Evolutionary conservation across 2,888 invertebrate species (phyloP).

Genomic region (Panopea generosa): DNA sequence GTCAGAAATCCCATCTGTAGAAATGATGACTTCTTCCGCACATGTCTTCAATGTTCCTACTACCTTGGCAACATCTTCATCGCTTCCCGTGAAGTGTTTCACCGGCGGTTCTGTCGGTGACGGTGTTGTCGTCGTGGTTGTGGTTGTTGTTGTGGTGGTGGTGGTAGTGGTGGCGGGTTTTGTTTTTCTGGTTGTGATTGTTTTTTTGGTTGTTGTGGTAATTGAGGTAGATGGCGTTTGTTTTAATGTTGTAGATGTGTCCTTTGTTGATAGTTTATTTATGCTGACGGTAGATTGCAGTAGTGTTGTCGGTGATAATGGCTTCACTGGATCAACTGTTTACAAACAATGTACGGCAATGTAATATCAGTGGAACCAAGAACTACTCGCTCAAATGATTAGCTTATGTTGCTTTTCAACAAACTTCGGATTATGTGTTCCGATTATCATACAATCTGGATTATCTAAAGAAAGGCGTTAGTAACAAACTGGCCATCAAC

Average conservation of each 20-base stretch:
- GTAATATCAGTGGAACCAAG: too few relatives aligned
- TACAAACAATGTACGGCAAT: too few relatives aligned
- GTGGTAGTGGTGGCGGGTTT: constrained; percentile 28
- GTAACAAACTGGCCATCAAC: too few relatives aligned
- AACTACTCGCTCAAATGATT: too few relatives aligned
- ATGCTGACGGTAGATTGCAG: constrained; percentile 4
- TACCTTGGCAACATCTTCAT: constrained; percentile 26
- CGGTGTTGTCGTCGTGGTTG: constrained; percentile 55
- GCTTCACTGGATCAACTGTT: too few relatives aligned
- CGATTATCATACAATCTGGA: too few relatives aligned
- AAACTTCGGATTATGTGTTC: too few relatives aligned
- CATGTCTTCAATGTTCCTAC: constrained; percentile 10
- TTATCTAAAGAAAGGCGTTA: too few relatives aligned
- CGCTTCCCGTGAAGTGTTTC: constrained; percentile 37
- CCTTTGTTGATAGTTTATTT: constrained; percentile 3
- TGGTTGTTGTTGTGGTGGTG: constrained; percentile 47
- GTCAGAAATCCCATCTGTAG: constrained; percentile 19
- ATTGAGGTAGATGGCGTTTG: constrained; percentile 10
- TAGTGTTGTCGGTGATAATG: not conserved
- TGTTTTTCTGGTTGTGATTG: constrained; percentile 25
- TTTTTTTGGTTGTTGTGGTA: constrained; percentile 14
- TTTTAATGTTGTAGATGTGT: constrained; percentile 21
- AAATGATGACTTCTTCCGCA: constrained; percentile 27
- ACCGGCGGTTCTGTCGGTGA: constrained; percentile 56
- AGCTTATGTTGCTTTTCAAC: too few relatives aligned